Conservation (phyloP, 2,113 vertebrate species). For the Felis chaus region DNA sequence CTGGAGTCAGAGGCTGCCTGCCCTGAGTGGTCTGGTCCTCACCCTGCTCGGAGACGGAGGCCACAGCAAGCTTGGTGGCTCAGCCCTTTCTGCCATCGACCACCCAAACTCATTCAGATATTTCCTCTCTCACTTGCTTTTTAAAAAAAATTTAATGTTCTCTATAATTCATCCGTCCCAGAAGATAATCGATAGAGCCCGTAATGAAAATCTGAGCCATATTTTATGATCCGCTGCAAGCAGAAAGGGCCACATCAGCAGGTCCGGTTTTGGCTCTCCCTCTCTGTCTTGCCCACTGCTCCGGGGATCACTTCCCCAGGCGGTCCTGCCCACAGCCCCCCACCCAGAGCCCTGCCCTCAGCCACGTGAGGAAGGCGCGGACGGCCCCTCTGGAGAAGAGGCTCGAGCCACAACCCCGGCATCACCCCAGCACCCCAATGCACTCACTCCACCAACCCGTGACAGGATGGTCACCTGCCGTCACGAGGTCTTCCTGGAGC, state of each 20-base stretch:
- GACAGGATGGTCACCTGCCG: neutral
- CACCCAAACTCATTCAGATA: slow-evolving; percentile 98
- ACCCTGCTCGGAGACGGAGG: neutral
- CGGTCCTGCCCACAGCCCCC: slow-evolving; percentile 23
- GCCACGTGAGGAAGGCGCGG: neutral
- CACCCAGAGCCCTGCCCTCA: neutral
- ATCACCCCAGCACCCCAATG: neutral
- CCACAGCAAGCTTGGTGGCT: slow-evolving; percentile 76
- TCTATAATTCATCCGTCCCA: slow-evolving; percentile 98
- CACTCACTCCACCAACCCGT: neutral
- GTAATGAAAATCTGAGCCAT: slow-evolving; percentile 99
- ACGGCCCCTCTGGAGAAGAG: neutral
- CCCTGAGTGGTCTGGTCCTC: neutral
- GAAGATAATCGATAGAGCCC: slow-evolving; percentile 99
- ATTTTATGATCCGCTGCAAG: slow-evolving; percentile 95
- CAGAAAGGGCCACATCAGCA: slow-evolving; percentile 97
- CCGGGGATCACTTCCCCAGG: slow-evolving; percentile 15
- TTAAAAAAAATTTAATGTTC: slow-evolving; percentile 97
- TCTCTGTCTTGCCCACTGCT: slow-evolving; percentile 75
- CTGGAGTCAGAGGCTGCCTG: neutral
- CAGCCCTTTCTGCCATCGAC: slow-evolving; percentile 92
- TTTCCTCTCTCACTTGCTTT: slow-evolving; percentile 89
- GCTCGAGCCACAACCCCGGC: neutral
- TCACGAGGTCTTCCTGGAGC: neutral
- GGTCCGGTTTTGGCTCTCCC: slow-evolving; percentile 88